These are phyloP conservation scores for Trachurus trachurus DNA, from an alignment of 2,797 vertebrate species.

Conservation along the genomic window DNA sequence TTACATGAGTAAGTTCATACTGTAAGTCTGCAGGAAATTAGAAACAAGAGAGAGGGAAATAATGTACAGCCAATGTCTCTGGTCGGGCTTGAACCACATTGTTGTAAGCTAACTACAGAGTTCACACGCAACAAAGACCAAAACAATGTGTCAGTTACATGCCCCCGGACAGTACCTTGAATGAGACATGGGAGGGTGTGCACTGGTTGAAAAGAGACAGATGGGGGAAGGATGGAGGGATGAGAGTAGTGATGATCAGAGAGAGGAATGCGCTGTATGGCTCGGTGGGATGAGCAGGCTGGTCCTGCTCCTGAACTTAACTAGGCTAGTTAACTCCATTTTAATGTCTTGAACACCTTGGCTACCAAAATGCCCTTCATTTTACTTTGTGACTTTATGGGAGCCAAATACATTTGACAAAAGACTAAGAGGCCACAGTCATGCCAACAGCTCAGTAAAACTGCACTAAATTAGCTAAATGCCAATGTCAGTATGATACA, in stretches of 20 bases:
- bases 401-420: neutral
- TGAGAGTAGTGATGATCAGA: too few relatives aligned
- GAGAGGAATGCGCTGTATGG: too few relatives aligned
- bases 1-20: neutral
- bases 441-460: neutral
- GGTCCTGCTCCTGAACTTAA: too few relatives aligned
- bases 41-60: neutral
- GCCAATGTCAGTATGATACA: neutral
- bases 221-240: too few relatives aligned
- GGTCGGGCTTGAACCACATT: neutral
- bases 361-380: neutral
- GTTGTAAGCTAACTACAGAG: neutral
- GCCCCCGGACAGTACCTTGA: too few relatives aligned
- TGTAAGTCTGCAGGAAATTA: neutral
- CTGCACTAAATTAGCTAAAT: too few relatives aligned
- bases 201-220: too few relatives aligned
- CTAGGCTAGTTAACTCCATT: neutral
- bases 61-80: neutral
- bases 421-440: neutral
- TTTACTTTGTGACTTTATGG: neutral
- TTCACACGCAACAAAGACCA: too few relatives aligned
- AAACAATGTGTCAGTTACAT: too few relatives aligned
- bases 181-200: too few relatives aligned
- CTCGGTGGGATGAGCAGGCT: too few relatives aligned
- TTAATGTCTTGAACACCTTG: neutral